Base-by-base conservation (phyloP, 2,797 vertebrate genomes). In the Peromyscus nudipes region DNA sequence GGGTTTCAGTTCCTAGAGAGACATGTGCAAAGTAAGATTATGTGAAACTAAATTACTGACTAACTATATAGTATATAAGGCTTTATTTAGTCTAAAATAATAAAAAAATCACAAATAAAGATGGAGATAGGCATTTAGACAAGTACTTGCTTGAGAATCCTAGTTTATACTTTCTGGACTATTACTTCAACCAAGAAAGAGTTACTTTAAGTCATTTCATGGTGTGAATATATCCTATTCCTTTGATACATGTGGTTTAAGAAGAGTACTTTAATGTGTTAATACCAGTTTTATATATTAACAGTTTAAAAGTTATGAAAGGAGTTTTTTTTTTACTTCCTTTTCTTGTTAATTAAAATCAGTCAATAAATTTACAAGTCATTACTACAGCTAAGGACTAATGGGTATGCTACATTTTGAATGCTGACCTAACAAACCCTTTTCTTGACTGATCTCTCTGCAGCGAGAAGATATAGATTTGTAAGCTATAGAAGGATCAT, bases 181-280 rank as follows among this genome's bases (percentile, higher is more conserved):
- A 93, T 91, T 73, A 95, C 91, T 96, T 91, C 37, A 89, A 83
- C 90, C 92, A 95, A 31, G 23, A 93, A 95, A 96, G 65, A 91
- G 25, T 96, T 73, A 60, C 60, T 86, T 94, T 92, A 79, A 96
- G 55, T 79, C 23, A 89, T 82, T 87, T 96, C 55, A 90, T 92
- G 49, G 90, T 65, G 85, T 96, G 83, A 92, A 71, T 76, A 94
- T 16, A 94, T 65, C 64, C 49, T 73, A 90, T 73, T 91, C 62
- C 85, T 95, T 95, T 21, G 93, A 96, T 29, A 90, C 6, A 79
- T 60, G 14, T 91, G n/a, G 52, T 85, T 94, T 90, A 89, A 94
- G 92, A 0, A 94, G 27, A 94, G 67, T 52, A 84, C 12, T 69
- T 89, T 62, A 16, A 93, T 92, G 67, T 82, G 9, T 81, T 91